Conservation (phyloP, 2,113 vertebrate genomes). For the Anolis carolinensis region DNA sequence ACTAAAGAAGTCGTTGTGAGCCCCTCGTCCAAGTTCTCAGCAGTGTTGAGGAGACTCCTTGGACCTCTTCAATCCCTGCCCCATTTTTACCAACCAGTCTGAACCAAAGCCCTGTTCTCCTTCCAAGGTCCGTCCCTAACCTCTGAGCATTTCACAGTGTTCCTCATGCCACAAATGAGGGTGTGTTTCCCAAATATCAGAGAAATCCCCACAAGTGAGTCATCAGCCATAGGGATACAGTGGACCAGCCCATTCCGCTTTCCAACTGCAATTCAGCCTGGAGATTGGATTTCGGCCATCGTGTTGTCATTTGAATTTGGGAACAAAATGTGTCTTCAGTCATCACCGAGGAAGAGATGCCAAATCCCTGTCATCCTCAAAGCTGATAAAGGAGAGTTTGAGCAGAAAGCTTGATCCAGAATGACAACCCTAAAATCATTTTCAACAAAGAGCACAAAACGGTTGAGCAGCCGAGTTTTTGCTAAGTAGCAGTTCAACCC, state of each 20-base stretch:
- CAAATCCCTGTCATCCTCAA: conserved; percentile 63
- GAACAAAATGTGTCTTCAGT: conserved; percentile 49
- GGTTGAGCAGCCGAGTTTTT: too few relatives aligned
- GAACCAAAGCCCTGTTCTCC: background rate
- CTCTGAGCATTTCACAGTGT: background rate
- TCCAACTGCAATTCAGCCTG: conserved; percentile 58
- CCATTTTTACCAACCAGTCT: too few relatives aligned
- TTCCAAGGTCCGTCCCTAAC: background rate
- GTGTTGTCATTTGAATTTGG: conserved; percentile 36
- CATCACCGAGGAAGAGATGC: conserved; percentile 12
- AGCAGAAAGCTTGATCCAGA: background rate
- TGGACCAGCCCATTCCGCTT: conserved; percentile 19
- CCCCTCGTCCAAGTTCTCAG: too few relatives aligned
- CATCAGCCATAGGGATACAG: background rate
- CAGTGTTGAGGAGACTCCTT: too few relatives aligned
- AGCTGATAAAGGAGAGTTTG: conserved; percentile 77
- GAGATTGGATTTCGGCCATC: conserved; percentile 52
- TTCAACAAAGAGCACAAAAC: too few relatives aligned
- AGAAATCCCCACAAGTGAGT: background rate
- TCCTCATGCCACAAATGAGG: background rate
- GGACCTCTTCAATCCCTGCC: background rate
- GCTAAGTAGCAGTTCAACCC: too few relatives aligned
- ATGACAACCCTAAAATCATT: too few relatives aligned
- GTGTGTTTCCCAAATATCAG: too few relatives aligned
- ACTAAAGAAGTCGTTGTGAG: too few relatives aligned